Evolutionary conservation across 2,113 vertebrate species (phyloP), one percentile per base, ranked within the genome.

Genomic region (Miniopterus natalensis): DNA sequence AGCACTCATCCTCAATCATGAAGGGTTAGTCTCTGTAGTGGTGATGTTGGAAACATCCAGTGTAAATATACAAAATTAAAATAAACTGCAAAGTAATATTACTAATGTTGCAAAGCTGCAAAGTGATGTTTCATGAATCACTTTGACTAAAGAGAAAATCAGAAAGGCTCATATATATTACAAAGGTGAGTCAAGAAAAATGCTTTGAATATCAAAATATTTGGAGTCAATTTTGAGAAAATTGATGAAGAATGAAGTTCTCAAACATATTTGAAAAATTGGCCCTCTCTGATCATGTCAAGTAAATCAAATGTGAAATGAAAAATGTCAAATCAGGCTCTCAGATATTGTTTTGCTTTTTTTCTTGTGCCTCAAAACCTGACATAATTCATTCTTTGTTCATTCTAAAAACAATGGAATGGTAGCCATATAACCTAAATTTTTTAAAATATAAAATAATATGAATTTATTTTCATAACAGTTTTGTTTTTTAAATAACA

Each of bases 41-140:
- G 23, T 36, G 25, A 53, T 40, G 17, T 42, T 85, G 71, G 40
- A 77, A 77, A 66, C 10, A 47, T 4, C 31, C 21, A 84, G 10
- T 77, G 36, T 66, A 84, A 92, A 84, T 45, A 27, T 51, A 88
- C 31, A 55, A 84, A 75, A 77, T 66, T 5, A 92, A 74, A 66
- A 75, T 55, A 25, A 84, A 55, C 45, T 92, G 36, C 36, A 75
- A 84, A 65, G n/a, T 53, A 15, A 8, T 92, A n/a, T 45, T 66
- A n/a, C 36, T 55, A 75, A 75, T 27, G 36, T 75, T 70, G 45
- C 47, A 84, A 74, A 84, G n/a, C 79, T 92, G 25, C 73, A 66
- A 79, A 90, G 61, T 84, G 79, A 31, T 55, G 47, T n/a, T 18
- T 53, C 18, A 20, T 9, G 18, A 47, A 53, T 53, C 12, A n/a